Conservation (phyloP, 2,113 vertebrate genomes). For the Albula glossodonta region DNA sequence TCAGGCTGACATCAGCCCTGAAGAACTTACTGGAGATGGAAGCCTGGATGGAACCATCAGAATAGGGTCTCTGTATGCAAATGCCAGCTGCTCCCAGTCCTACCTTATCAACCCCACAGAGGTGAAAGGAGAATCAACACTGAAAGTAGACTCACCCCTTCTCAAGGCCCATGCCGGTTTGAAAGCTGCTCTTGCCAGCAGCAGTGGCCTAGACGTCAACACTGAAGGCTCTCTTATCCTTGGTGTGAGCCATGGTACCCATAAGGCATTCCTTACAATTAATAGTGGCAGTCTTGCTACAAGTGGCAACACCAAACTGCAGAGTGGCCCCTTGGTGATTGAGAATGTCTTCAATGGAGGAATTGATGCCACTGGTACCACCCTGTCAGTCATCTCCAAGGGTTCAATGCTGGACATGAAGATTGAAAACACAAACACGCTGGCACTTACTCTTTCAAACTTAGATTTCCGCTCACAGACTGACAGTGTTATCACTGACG, state of each 20-base stretch:
- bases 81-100: conserved; percentile 64
- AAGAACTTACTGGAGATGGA: conserved; percentile 63
- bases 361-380: conserved; percentile 73
- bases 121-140: conserved; percentile 69
- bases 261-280: conserved; percentile 78
- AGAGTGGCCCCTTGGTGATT: conserved; percentile 71
- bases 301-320: conserved; percentile 79
- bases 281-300: conserved; percentile 73
- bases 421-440: conserved; percentile 74
- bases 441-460: conserved; percentile 71
- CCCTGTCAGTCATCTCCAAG: conserved; percentile 74
- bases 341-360: conserved; percentile 80
- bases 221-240: conserved; percentile 71
- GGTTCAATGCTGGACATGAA: conserved; percentile 77
- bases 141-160: conserved; percentile 75
- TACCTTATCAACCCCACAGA: conserved; percentile 64
- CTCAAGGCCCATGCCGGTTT: conserved; percentile 75
- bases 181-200: conserved; percentile 63
- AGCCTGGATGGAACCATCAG: conserved; percentile 70
- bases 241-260: conserved; percentile 71
- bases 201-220: conserved; percentile 79
- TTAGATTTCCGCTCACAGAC: conserved; percentile 76
- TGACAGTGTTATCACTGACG: conserved; percentile 74
- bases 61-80: conserved; percentile 66
- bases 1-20: conserved; percentile 60